Evolutionary conservation across 2,797 vertebrate species (phyloP).

Genomic region (Pangasius macronema): DNA sequence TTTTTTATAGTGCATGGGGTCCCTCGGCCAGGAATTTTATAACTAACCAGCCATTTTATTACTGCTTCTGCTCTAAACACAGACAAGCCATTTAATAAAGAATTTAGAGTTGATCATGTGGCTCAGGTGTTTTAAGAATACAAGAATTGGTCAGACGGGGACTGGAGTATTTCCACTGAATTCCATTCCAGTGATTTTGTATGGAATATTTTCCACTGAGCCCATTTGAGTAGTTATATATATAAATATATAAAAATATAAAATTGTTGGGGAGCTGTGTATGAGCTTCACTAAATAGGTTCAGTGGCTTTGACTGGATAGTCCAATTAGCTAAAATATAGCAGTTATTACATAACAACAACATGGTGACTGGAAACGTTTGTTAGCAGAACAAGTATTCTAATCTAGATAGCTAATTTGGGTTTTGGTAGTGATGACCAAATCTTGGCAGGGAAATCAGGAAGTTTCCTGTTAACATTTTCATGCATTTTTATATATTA

Average conservation of each 20-base stretch:
- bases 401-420: neutral
- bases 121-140: neutral
- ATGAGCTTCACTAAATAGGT: neutral
- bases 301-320: neutral
- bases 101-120: neutral
- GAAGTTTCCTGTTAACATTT: neutral
- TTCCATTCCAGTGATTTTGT: no score
- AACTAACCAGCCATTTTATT: neutral
- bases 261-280: neutral
- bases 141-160: neutral
- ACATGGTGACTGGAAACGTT: neutral
- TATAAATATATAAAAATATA: neutral
- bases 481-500: neutral
- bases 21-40: neutral
- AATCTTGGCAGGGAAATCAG: neutral
- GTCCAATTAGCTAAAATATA: no score
- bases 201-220: neutral
- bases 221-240: neutral
- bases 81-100: neutral
- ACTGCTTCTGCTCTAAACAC: neutral
- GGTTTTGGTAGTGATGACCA: neutral
- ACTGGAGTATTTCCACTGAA: neutral
- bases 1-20: neutral
- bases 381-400: neutral
- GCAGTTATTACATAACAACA: neutral